A percentile compares a stretch with the other conserved stretches of the same genome.
Conservation (phyloP, 2,113 vertebrate genomes). For the Crocuta crocuta region DNA sequence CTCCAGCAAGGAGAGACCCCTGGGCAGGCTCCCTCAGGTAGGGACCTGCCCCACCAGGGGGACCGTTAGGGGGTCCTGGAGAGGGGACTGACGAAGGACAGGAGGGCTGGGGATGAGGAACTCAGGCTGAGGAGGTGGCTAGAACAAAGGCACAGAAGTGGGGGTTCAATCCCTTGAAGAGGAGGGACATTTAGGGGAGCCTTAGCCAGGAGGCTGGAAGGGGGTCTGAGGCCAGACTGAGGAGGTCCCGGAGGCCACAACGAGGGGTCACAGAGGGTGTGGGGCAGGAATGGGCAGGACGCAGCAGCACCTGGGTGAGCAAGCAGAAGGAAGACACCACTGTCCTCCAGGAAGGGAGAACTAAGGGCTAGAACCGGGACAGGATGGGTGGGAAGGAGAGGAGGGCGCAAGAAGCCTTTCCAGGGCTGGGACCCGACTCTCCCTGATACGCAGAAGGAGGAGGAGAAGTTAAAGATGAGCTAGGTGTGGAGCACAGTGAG, state of each 20-base stretch:
- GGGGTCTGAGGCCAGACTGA: background rate
- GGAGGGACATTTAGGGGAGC: background rate
- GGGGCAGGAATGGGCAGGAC: background rate
- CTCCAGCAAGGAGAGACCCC: background rate
- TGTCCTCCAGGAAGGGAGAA: background rate
- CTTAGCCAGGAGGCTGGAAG: background rate
- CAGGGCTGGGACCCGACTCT: too few species aligned
- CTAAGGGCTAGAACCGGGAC: background rate
- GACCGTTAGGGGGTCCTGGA: background rate
- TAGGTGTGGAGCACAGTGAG: accelerated
- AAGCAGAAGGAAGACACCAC: too few species aligned
- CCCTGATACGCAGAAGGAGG: background rate
- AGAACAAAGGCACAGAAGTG: background rate
- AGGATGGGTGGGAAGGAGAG: background rate
- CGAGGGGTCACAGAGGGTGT: background rate
- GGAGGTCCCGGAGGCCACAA: accelerated
- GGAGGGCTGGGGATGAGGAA: too few species aligned
- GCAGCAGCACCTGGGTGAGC: accelerated
- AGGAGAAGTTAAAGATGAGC: background rate
- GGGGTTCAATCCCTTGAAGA: background rate
- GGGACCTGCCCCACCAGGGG: background rate
- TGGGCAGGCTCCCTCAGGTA: background rate
- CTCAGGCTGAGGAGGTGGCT: too few species aligned
- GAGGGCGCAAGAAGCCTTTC: too few species aligned
- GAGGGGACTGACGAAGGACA: background rate